A percentile compares a stretch with the other conserved stretches of the same genome.
These are phyloP conservation scores for Taphrorychus bicolor DNA, from an alignment of 2,888 invertebrate species.

Conservation along the genomic window DNA sequence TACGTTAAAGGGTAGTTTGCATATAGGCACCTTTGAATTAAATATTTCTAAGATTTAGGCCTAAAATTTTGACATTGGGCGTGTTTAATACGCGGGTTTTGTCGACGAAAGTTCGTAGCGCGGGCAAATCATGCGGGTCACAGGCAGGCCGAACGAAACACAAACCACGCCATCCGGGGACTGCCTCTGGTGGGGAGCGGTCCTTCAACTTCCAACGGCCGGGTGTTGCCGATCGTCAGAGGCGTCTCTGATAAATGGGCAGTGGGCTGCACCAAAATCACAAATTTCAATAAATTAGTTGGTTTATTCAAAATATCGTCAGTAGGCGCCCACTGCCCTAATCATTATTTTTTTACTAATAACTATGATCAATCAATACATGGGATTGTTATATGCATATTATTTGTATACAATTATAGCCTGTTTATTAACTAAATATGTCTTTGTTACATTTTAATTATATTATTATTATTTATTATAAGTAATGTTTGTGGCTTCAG, in stretches of 20 bases:
- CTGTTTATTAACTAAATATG: too few species aligned
- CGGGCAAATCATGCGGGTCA: slow-evolving; percentile 49
- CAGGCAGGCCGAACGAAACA: slow-evolving; percentile 60
- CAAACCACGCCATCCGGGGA: slow-evolving; percentile 60
- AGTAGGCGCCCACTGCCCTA: too few species aligned
- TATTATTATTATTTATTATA: too few species aligned
- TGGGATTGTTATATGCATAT: too few species aligned
- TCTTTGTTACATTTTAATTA: too few species aligned
- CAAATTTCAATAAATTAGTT: not conserved
- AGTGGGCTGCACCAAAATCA: not conserved
- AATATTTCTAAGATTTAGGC: not conserved
- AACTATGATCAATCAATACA: too few species aligned
- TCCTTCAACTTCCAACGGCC: slow-evolving; percentile 44
- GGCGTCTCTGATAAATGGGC: slow-evolving; percentile 40
- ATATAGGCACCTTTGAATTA: not conserved
- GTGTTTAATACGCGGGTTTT: slow-evolving; percentile 9
- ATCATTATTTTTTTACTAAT: too few species aligned
- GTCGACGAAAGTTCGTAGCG: slow-evolving; percentile 24
- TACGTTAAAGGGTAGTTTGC: not conserved
- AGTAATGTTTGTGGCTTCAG: too few species aligned
- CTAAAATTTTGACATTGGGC: slow-evolving; percentile 12
- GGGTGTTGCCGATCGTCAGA: slow-evolving; percentile 42
- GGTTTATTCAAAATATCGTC: too few species aligned
- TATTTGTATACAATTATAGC: too few species aligned
- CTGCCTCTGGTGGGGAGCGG: slow-evolving; percentile 52